Evolutionary conservation across 2,888 invertebrate species (phyloP), one percentile per base, ranked within the genome.

Genomic region (Amblyjoppa fuscipennis): DNA sequence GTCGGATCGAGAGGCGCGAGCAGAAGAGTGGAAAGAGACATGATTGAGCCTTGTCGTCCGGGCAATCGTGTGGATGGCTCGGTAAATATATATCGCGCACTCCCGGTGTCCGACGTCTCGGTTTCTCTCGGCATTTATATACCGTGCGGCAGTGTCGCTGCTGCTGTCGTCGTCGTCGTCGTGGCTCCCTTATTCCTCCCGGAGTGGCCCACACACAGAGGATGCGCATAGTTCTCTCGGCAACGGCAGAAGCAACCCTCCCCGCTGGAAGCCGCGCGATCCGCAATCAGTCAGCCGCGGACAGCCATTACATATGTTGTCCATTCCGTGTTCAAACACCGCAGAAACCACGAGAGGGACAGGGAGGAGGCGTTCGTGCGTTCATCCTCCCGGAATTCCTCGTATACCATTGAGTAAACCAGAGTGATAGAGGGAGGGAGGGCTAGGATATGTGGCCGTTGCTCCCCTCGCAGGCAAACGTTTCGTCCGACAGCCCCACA

Each of bases 241-340:
- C 76, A 75, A 59, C 69, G 74, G 64, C 68, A 81, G 77, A 79
- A 80, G 56, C 79, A 53, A 83, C 86, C 89, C 79, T 85, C 84
- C 51, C 68, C 51, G 76, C 73, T 41, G 66, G 70, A 71, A 73
- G 86, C 85, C 78, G 80, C 86, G 88, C 86, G 88, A 84, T 84
- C 85, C 87, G 88, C 91, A 90, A 93, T 93, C 93, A 90, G 92
- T 93, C 92, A 92, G 89, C 88, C 90, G 88, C 77, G 88, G 91
- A 92, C 92, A 91, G 90, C 90, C 92, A 92, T 92, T 93, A 93
- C 94, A 92, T 90, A 93, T 93, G 93, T 93, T 92, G 93, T 93
- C 93, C 93, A 93, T 94, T 93, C 91, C 92, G 89, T 89, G 92
- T 91, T 93, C 93, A 93, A 93, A 93, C 92, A 93, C 89, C 88